A percentile compares a stretch with the other conserved stretches of the same genome.
phyloP scores from a whole-genome alignment of 2,113 vertebrate species.

The Mastomys natalensis region DNA sequence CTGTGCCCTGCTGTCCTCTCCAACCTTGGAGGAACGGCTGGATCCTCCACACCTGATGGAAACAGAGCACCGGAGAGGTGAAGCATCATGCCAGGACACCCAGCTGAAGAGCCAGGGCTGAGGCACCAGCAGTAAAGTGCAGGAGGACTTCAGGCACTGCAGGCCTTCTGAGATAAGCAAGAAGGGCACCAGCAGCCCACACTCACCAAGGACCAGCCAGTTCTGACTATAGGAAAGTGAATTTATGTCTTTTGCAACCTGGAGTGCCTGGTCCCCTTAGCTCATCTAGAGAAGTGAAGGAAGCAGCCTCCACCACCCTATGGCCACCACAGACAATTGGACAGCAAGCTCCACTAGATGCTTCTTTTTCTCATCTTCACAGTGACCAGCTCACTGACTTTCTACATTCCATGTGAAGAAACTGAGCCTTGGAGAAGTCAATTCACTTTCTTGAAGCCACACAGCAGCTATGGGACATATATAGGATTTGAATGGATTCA shows the following conservation, averaged over 20 bases:
- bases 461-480: not conserved
- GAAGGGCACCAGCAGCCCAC: not conserved
- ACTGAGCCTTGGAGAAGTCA: not conserved
- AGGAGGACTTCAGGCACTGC: not conserved
- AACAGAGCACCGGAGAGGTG: not conserved
- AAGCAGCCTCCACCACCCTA: fast-evolving
- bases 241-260: not conserved
- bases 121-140: not conserved
- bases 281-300: not conserved
- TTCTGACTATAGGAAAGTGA: not conserved
- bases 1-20: not conserved
- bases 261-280: not conserved
- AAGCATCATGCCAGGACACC: too few relatives aligned
- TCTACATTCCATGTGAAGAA: not conserved
- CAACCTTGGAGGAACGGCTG: not conserved
- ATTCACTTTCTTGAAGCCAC: not conserved
- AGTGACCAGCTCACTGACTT: not conserved
- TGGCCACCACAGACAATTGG: fast-evolving
- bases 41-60: not conserved
- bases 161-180: not conserved
- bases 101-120: not conserved
- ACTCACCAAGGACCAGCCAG: too few relatives aligned
- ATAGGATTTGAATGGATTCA: not conserved
- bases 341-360: too few relatives aligned
- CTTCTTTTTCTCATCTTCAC: not conserved